Conservation (phyloP, 2,888 invertebrate species). For the Nasonovia ribisnigri region DNA sequence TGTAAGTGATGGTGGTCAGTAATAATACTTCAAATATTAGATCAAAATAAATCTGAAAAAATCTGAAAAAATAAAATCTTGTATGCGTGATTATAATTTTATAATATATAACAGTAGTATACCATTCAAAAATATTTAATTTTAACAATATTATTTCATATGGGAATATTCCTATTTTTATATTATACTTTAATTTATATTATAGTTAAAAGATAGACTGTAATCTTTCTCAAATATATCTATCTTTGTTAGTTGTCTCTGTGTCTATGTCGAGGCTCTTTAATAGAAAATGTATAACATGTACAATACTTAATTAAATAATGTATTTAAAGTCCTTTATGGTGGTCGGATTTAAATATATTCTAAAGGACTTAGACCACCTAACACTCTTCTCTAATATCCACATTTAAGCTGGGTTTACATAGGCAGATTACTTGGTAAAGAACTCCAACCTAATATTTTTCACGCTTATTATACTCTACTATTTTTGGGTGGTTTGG, state of each 20-base stretch:
- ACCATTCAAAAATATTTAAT: background rate
- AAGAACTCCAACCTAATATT: conserved; percentile 10
- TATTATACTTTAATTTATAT: background rate
- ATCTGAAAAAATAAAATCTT: background rate
- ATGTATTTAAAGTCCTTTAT: background rate
- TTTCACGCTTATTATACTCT: background rate
- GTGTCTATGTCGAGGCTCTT: background rate
- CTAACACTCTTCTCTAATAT: background rate
- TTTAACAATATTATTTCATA: background rate
- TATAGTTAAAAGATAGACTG: background rate
- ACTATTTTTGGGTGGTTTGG: background rate
- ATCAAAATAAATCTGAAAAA: background rate
- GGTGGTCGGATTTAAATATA: background rate
- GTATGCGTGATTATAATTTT: too few species aligned
- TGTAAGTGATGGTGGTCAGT: background rate
- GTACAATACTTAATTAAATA: background rate
- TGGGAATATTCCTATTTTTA: background rate
- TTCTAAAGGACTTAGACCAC: background rate
- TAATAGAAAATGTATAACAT: background rate
- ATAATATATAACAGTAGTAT: too few species aligned
- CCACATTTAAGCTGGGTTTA: background rate
- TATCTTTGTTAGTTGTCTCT: background rate
- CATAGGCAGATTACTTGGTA: background rate
- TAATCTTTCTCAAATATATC: background rate
- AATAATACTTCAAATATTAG: background rate